A percentile compares a stretch with the other conserved stretches of the same genome.
phyloP scores from a whole-genome alignment of 2,888 invertebrate genomes.

The Steromphala cineraria region DNA sequence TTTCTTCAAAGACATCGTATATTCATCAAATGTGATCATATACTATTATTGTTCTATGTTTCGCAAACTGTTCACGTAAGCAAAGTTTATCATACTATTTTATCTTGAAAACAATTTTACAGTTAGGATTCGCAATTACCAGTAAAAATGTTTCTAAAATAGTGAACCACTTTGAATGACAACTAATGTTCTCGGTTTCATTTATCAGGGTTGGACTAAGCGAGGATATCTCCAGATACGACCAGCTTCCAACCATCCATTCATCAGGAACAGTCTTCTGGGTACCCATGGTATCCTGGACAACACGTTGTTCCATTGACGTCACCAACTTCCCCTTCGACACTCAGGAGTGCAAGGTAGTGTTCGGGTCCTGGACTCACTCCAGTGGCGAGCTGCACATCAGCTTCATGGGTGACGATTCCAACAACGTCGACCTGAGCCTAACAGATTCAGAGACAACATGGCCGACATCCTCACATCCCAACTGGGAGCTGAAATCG shows the following conservation, averaged over 20 bases:
- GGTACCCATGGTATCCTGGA: constrained; percentile 89
- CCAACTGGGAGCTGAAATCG: constrained; percentile 38
- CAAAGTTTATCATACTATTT: no score
- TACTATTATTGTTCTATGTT: no score
- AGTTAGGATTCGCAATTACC: no score
- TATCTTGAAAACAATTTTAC: no score
- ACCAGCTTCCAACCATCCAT: constrained; percentile 33
- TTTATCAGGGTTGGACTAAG: not conserved
- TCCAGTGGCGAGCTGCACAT: constrained; percentile 59
- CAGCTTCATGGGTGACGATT: constrained; percentile 32
- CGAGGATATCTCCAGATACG: constrained; percentile 22
- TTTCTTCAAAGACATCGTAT: no score
- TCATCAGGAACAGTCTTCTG: constrained; percentile 81
- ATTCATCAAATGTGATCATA: no score
- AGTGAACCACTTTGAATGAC: no score
- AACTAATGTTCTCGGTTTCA: no score
- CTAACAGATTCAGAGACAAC: constrained; percentile 30
- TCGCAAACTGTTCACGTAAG: no score
- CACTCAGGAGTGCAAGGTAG: constrained; percentile 93
- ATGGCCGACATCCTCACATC: constrained; percentile 33
- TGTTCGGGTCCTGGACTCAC: constrained; percentile 88
- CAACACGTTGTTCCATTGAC: constrained; percentile 82
- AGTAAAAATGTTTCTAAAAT: no score
- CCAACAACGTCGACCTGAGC: constrained; percentile 31
- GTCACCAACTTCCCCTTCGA: constrained; percentile 96